Evolutionary conservation across 2,888 invertebrate species (phyloP).

Genomic region (Selenia dentaria): DNA sequence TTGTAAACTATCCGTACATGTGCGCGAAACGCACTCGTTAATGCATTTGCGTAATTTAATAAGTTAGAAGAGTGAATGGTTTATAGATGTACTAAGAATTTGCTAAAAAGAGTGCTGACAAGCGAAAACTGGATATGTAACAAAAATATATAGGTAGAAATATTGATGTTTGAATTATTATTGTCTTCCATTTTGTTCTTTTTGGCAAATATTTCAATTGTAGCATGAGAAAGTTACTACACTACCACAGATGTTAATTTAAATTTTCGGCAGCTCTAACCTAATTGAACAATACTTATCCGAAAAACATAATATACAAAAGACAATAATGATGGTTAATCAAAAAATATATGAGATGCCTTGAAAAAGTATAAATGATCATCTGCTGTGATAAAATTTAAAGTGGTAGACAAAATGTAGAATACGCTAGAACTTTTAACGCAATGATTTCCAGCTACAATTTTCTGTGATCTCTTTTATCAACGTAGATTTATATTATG

Average conservation of each 20-base stretch:
- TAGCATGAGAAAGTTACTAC: conserved; percentile 65
- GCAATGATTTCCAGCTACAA: conserved; percentile 85
- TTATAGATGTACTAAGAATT: conserved; percentile 58
- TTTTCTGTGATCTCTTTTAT: conserved; percentile 86
- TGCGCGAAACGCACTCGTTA: conserved; percentile 59
- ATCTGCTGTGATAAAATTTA: conserved; percentile 80
- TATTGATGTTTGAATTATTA: conserved; percentile 48
- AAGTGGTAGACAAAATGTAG: conserved; percentile 75
- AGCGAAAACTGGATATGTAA: conserved; percentile 46
- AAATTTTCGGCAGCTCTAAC: conserved; percentile 44
- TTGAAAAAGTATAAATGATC: conserved; percentile 64
- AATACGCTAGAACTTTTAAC: conserved; percentile 76
- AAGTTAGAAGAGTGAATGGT: conserved; percentile 62
- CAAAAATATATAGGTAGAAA: conserved; percentile 45
- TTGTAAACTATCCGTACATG: conserved; percentile 48
- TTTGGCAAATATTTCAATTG: conserved; percentile 76
- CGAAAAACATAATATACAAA: conserved; percentile 33
- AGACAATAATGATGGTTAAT: conserved; percentile 67
- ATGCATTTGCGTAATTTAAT: conserved; percentile 81
- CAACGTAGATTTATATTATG: conserved; percentile 74
- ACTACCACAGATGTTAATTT: conserved; percentile 56
- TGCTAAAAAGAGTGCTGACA: conserved; percentile 57
- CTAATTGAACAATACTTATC: conserved; percentile 9
- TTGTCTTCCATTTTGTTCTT: conserved; percentile 77
- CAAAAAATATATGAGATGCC: conserved; percentile 62